phyloP scores from a whole-genome alignment of 1,140 invertebrate species.

The Manduca sexta region DNA sequence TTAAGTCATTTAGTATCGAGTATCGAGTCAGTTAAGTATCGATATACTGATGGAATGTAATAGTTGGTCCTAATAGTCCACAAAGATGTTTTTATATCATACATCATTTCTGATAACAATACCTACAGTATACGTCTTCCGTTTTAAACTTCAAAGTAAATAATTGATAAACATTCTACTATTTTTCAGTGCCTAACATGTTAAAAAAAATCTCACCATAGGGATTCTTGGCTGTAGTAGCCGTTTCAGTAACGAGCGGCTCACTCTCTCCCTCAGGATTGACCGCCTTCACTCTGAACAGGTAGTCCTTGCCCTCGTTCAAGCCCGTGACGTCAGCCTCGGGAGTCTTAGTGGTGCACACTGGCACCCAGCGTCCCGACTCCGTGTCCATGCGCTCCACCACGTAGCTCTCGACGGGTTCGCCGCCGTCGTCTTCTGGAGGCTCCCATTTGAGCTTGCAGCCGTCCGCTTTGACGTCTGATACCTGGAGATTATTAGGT shows the following conservation, averaged over 20 bases:
- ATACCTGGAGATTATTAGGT: too few relatives aligned
- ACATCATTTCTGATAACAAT: too few relatives aligned
- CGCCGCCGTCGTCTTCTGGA: conserved; percentile 96
- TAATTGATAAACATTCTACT: too few relatives aligned
- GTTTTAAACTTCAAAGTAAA: too few relatives aligned
- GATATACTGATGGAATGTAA: too few relatives aligned
- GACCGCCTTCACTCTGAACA: conserved; percentile 97
- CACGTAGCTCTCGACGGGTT: conserved; percentile 94
- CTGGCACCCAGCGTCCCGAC: conserved; percentile 94
- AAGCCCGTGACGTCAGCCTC: conserved; percentile 90
- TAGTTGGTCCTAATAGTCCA: too few relatives aligned
- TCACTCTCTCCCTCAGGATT: conserved; percentile 96
- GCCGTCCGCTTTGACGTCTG: conserved; percentile 92
- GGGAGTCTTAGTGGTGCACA: conserved; percentile 90
- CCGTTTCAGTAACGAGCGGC: conserved; percentile 86
- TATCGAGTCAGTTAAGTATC: too few relatives aligned
- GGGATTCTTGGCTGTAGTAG: conserved; percentile 93
- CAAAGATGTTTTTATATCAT: too few relatives aligned
- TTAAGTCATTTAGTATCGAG: too few relatives aligned
- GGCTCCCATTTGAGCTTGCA: conserved; percentile 96
- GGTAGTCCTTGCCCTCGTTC: conserved; percentile 97
- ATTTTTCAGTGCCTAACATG: too few relatives aligned
- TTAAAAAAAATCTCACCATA: conserved; percentile 77
- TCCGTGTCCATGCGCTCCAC: conserved; percentile 96
- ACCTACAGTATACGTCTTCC: too few relatives aligned